Conservation (phyloP, 2,113 vertebrate species). For the Gracilinanus agilis region DNA sequence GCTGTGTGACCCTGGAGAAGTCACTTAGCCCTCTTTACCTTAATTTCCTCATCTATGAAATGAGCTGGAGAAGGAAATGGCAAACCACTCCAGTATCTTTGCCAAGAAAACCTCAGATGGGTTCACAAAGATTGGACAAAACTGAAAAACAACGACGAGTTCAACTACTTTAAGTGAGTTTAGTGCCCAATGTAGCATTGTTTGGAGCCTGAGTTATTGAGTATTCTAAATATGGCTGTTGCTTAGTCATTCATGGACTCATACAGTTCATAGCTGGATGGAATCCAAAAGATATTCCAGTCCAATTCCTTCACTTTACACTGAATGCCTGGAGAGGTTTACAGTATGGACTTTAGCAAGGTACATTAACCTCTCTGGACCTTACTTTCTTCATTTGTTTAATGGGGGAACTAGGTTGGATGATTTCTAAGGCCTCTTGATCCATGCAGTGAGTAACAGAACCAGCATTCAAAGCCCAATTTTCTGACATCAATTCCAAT, state of each 20-base stretch:
- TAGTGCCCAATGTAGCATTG: not conserved
- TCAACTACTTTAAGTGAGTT: not conserved
- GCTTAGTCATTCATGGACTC: not conserved
- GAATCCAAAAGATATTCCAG: not conserved
- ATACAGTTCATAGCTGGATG: not conserved
- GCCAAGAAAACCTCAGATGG: too few relatives aligned
- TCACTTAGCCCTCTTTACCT: too few relatives aligned
- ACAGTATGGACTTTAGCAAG: not conserved
- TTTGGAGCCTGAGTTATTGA: not conserved
- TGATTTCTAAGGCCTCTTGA: not conserved
- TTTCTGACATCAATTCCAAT: not conserved
- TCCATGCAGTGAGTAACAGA: not conserved
- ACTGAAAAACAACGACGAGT: too few relatives aligned
- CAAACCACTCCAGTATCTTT: too few relatives aligned
- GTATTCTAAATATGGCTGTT: not conserved
- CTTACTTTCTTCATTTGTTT: not conserved
- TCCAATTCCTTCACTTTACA: not conserved
- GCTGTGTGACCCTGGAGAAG: too few relatives aligned
- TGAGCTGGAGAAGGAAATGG: too few relatives aligned
- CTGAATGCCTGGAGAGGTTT: not conserved
- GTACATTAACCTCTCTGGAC: not conserved
- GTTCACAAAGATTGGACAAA: too few relatives aligned
- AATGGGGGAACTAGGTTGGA: not conserved
- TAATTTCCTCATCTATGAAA: too few relatives aligned
- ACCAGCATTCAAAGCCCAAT: not conserved